phyloP scores from a whole-genome alignment of 1,140 invertebrate genomes.

The Drosophila murphyi region DNA sequence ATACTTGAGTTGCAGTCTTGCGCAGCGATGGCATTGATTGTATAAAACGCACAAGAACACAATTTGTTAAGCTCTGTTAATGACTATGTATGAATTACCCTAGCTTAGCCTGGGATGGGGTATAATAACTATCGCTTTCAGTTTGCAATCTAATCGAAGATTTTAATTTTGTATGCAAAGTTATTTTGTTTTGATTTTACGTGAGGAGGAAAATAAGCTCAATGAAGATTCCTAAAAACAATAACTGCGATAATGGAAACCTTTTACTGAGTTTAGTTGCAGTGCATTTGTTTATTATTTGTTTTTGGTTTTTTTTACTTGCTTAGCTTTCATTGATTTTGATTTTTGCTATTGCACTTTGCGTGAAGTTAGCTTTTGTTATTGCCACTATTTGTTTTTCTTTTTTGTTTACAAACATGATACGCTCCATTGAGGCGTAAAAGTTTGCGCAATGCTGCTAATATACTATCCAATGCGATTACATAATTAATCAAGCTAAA shows the following conservation, averaged over 20 bases:
- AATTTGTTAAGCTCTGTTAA: neutral
- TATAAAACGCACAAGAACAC: neutral
- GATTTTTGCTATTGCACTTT: slow-evolving; percentile 13
- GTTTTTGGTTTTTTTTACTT: neutral
- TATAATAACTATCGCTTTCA: neutral
- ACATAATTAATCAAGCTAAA: slow-evolving; percentile 45
- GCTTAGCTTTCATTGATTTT: slow-evolving; percentile 14
- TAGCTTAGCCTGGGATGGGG: neutral
- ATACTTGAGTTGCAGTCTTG: slow-evolving; percentile 5
- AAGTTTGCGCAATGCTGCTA: slow-evolving; percentile 58
- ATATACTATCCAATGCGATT: slow-evolving; percentile 51
- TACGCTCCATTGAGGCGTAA: slow-evolving; percentile 75
- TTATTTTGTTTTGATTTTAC: too few relatives aligned
- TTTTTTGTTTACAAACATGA: slow-evolving; percentile 47
- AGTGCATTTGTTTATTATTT: slow-evolving; percentile 6
- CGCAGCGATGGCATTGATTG: slow-evolving; percentile 14
- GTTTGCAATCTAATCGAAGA: slow-evolving; percentile 6
- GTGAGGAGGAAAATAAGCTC: too few relatives aligned
- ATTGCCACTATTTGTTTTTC: slow-evolving; percentile 32
- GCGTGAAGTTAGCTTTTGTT: slow-evolving; percentile 13
- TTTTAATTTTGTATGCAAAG: too few relatives aligned
- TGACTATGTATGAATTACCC: neutral
- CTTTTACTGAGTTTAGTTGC: neutral
- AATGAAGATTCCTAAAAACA: too few relatives aligned
- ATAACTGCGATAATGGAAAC: too few relatives aligned